Evolutionary conservation across 2,797 vertebrate genomes (phyloP).

Genomic region (Paedocypris micromegethes): DNA sequence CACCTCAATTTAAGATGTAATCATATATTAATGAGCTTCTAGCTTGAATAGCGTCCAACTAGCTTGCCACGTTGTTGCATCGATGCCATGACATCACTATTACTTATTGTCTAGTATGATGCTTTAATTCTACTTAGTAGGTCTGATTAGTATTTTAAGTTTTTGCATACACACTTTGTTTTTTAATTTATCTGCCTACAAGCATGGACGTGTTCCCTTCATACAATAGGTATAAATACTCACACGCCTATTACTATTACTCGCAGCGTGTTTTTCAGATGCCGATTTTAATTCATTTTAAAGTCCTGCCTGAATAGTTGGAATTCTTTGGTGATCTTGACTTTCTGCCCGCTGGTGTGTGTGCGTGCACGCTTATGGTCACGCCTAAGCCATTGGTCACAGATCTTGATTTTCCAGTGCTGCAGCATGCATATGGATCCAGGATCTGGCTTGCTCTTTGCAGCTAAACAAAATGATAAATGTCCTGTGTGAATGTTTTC

Average conservation of each 20-base stretch:
- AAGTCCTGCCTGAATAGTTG: slow-evolving; percentile 61
- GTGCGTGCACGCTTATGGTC: not conserved
- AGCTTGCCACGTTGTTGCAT: slow-evolving; percentile 23
- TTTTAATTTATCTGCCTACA: no score
- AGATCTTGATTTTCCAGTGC: slow-evolving; percentile 33
- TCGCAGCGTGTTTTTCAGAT: no score
- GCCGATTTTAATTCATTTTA: slow-evolving; percentile 30
- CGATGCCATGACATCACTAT: not conserved
- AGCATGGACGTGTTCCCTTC: no score
- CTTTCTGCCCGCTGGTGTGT: slow-evolving; percentile 38
- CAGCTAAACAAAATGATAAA: slow-evolving; percentile 8
- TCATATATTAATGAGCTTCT: slow-evolving; percentile 50
- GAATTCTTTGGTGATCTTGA: slow-evolving; percentile 52
- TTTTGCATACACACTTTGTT: no score
- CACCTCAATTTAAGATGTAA: slow-evolving; percentile 59
- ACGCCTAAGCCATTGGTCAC: not conserved
- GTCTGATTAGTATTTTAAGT: no score
- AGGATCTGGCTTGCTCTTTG: slow-evolving; percentile 45
- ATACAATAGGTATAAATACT: no score
- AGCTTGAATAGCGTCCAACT: slow-evolving; percentile 21
- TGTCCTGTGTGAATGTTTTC: slow-evolving; percentile 30
- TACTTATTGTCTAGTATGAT: slow-evolving; percentile 23
- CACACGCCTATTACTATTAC: no score
- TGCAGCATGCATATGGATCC: slow-evolving; percentile 25
- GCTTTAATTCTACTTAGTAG: slow-evolving; percentile 14